Evolutionary conservation across 2,797 vertebrate species (phyloP), one percentile per base, ranked within the genome.

Genomic region (Numenius phaeopus): DNA sequence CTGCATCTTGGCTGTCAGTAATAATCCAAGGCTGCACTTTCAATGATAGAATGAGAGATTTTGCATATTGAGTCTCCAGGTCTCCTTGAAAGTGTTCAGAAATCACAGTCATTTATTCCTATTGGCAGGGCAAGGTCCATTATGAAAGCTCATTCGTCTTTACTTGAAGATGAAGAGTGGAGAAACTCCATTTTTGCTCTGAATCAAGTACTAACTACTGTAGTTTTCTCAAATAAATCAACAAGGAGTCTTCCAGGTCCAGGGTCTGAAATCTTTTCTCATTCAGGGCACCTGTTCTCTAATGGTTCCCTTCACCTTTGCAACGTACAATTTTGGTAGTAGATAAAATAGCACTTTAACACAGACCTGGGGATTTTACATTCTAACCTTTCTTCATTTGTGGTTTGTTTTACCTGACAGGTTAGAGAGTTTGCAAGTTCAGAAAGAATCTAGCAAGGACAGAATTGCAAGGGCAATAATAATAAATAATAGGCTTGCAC

Each of bases 61-160:
- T 98, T 98, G 98, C 98, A 98, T 98, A 98, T 96, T 98, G 98
- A 98, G 96, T 98, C 97, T 98, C 97, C 64, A 83, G 95, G 96
- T 98, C 98, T 98, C 98, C 98, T 98, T 98, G 98, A 98, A 98
- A 98, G 96, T n/a, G 39, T 96, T 98, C 96, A 94, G 96, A 96
- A 97, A 98, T 98, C 98, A 97, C 90, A 97, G 97, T 98, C 98
- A 98, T 98, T 98, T 98, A 98, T 98, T 98, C 98, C 97, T 98
- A 98, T 98, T 98, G 98, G 98, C 98, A 98, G 97, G 97, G 96
- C 98, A 98, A 98, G 98, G 98, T 98, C 98, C 93, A 84, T 96
- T 97, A 97, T 98, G 98, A 98, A 98, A 98, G 98, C 97, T 96
- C 97, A 98, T 98, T 98, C 46, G 49, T 98, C 98, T 98, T 98